A percentile compares a stretch with the other conserved stretches of the same genome.
Evolutionary conservation across 2,888 invertebrate species (phyloP).

Genomic region (Blastobasis lacticolella): DNA sequence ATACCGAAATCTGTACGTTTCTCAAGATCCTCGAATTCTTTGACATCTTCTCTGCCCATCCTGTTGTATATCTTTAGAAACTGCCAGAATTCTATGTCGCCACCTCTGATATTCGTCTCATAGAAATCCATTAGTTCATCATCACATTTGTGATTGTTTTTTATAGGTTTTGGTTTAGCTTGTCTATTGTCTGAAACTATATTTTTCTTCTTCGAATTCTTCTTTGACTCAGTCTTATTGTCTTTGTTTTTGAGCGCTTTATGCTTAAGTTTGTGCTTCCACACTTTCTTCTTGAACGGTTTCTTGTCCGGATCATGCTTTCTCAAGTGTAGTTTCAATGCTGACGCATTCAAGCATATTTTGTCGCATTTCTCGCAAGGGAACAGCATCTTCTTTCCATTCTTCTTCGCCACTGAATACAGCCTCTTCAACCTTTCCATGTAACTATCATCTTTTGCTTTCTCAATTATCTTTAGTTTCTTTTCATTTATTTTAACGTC

Average conservation of each 20-base stretch:
- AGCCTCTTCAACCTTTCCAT: conserved; percentile 37
- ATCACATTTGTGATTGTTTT: conserved; percentile 51
- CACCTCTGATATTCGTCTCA: conserved; percentile 45
- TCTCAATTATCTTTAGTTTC: conserved; percentile 15
- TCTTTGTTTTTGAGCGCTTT: conserved; percentile 8
- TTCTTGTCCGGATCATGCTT: conserved; percentile 45
- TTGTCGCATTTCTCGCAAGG: conserved; percentile 53
- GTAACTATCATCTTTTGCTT: conserved; percentile 22
- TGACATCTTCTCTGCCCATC: conserved; percentile 44
- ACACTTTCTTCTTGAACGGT: conserved; percentile 41
- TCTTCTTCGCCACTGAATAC: conserved; percentile 31
- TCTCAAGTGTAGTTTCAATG: conserved; percentile 42
- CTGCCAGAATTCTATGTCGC: conserved; percentile 59
- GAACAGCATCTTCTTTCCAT: conserved; percentile 38
- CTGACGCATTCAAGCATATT: conserved; percentile 43
- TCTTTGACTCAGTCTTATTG: not conserved
- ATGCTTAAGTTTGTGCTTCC: conserved; percentile 35
- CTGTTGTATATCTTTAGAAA: conserved; percentile 58
- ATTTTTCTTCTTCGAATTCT: not conserved
- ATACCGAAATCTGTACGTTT: conserved; percentile 40
- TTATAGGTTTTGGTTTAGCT: conserved; percentile 41
- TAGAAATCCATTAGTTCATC: conserved; percentile 46
- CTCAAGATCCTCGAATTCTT: conserved; percentile 45
- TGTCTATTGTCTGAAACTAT: conserved; percentile 21
- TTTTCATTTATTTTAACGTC: conserved; percentile 13